A percentile compares a stretch with the other conserved stretches of the same genome.
Evolutionary conservation across 2,888 invertebrate genomes (phyloP).

Genomic region (Drosophila recens): DNA sequence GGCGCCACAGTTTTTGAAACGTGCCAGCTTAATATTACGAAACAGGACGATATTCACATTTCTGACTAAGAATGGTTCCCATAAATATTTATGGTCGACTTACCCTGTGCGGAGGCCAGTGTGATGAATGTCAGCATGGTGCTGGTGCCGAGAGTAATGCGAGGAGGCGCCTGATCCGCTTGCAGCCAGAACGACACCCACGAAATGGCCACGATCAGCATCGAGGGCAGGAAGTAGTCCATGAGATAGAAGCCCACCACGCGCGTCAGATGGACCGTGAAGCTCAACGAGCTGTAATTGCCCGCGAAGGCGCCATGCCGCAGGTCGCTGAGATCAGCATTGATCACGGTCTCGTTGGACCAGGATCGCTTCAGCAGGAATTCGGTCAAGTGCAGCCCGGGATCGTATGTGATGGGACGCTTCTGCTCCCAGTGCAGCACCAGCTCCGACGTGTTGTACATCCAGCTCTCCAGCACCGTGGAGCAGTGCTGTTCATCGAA

Average conservation of each 20-base stretch:
- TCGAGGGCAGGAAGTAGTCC: slow-evolving; percentile 95
- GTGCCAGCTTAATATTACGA: too few relatives aligned
- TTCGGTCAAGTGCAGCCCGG: slow-evolving; percentile 92
- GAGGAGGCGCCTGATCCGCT: slow-evolving; percentile 93
- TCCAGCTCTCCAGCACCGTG: slow-evolving; percentile 93
- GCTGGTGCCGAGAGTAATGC: slow-evolving; percentile 92
- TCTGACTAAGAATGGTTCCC: too few relatives aligned
- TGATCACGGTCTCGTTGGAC: slow-evolving; percentile 90
- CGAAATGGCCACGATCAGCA: slow-evolving; percentile 93
- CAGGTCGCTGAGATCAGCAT: slow-evolving; percentile 89
- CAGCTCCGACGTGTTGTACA: slow-evolving; percentile 92
- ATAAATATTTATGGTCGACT: not conserved
- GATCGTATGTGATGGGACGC: slow-evolving; percentile 90
- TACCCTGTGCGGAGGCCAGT: slow-evolving; percentile 91
- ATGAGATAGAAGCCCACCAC: slow-evolving; percentile 95
- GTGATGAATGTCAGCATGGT: slow-evolving; percentile 96
- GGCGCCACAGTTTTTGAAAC: too few relatives aligned
- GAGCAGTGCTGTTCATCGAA: slow-evolving; percentile 94
- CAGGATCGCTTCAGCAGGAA: slow-evolving; percentile 90
- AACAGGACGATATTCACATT: too few relatives aligned
- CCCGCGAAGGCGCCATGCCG: slow-evolving; percentile 92
- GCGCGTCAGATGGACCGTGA: slow-evolving; percentile 91
- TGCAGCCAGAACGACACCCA: slow-evolving; percentile 97
- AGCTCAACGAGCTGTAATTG: slow-evolving; percentile 92
- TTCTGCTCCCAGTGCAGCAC: slow-evolving; percentile 91